Base-by-base conservation (phyloP, 2,888 invertebrate genomes). In the Zeuzera pyrina region DNA sequence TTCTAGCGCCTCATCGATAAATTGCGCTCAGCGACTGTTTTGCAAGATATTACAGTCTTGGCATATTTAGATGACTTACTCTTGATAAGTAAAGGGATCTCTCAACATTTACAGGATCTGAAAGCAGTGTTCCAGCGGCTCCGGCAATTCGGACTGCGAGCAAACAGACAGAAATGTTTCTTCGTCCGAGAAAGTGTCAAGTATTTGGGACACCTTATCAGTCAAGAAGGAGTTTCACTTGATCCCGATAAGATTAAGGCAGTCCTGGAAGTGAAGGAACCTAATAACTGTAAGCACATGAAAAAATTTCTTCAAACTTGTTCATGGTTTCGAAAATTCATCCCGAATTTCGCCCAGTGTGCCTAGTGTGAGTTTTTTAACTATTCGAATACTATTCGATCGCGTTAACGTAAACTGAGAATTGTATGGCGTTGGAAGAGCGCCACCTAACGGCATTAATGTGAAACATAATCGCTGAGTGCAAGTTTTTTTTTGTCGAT, bases 31-130 rank as follows among this genome's bases (percentile, higher is more conserved):
- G 37, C 38, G 21, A 30, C 35, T 2, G 34, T 39, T 7, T 12
- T 52, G 2, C 19, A 27, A 0, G 42, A 40, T 10, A 38, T 47
- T 0, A 33, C 36, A 0, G 29, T 47, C 0, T 25, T 55, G 0
- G 43, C 47, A 0, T 60, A 60, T 33, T 16, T 58, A 1, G 60
- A 57, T 35, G 59, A 57, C 22, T 21, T 58, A 10, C 32, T 56
- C 0, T 26, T 61, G 0, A 30, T 52, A 2, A 55, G 56, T 0
- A 38, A 31, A 2, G 15, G 41, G 6, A 57, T 52, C 22, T 30
- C 42, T 8, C 16, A 33, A 14, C 56, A 59, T 31, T 36, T 58
- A 2, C 29, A 19, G 1, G 57, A 65, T 27, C 35, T 62, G 2
- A 15, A 43, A 3, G 31, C 30, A 2, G 49, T 56, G 0, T 52